Percentiles rank a stretch among this genome's conserved stretches.
phyloP scores from a whole-genome alignment of 2,888 invertebrate genomes.

The Glyphotaelius pellucidus region DNA sequence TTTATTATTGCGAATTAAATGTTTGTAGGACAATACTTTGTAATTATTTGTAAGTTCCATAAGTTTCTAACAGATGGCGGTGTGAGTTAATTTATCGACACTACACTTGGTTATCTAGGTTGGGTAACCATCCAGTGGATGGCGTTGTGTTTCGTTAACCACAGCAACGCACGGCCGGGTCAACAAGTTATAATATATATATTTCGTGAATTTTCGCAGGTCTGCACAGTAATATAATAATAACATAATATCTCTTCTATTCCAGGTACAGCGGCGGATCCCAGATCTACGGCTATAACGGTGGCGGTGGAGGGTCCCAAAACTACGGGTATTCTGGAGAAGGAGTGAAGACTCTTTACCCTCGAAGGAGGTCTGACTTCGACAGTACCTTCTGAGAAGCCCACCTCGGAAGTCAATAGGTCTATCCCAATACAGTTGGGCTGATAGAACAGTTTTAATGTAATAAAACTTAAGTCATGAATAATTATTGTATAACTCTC shows the following conservation, averaged over 20 bases:
- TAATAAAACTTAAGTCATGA: neutral
- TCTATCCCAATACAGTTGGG: neutral
- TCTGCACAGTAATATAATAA: neutral
- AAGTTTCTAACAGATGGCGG: too few relatives aligned
- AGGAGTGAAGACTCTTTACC: slow-evolving; percentile 77
- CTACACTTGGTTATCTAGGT: too few relatives aligned
- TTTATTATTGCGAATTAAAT: too few relatives aligned
- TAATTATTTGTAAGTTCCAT: too few relatives aligned
- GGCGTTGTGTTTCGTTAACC: too few relatives aligned
- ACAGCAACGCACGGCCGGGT: too few relatives aligned
- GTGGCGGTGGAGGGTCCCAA: slow-evolving; percentile 80
- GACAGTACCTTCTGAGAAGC: slow-evolving; percentile 85
- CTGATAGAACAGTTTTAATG: neutral
- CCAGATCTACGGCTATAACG: slow-evolving; percentile 70
- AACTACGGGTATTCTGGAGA: slow-evolving; percentile 74
- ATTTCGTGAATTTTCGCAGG: too few relatives aligned
- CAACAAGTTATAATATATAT: too few relatives aligned
- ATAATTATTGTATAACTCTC: neutral
- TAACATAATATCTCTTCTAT: neutral
- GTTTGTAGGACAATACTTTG: too few relatives aligned
- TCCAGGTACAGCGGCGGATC: slow-evolving; percentile 65
- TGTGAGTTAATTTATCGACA: too few relatives aligned
- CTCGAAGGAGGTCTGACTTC: slow-evolving; percentile 84
- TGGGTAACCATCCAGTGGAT: too few relatives aligned
- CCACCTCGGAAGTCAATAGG: neutral